Conservation (phyloP, 2,888 invertebrate species). For the Odiellus spinosus region DNA sequence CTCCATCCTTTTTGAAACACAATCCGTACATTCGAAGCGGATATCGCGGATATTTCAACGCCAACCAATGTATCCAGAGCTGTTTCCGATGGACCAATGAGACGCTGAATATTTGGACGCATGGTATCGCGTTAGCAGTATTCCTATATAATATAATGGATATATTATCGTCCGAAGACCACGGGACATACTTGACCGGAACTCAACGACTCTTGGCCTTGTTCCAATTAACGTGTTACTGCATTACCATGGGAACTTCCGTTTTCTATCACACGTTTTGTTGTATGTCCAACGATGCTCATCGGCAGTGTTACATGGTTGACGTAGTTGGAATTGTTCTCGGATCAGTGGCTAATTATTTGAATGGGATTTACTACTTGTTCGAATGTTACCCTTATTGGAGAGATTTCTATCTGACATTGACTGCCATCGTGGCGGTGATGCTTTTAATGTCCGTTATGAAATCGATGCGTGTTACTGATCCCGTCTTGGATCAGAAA, state of each 20-base stretch:
- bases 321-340: no score
- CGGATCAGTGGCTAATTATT: no score
- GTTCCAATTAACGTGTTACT: neutral
- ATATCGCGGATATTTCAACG: conserved; percentile 63
- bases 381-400: neutral
- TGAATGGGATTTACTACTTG: neutral
- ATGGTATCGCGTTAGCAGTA: conserved; percentile 41
- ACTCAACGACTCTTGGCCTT: no score
- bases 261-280: neutral
- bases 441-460: no score
- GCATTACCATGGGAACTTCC: neutral
- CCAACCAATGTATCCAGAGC: conserved; percentile 70
- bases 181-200: neutral
- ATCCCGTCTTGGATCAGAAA: no score
- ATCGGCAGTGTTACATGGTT: no score
- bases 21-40: conserved; percentile 73
- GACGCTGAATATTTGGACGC: conserved; percentile 94
- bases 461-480: no score
- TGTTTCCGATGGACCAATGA: conserved; percentile 90
- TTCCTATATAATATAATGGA: neutral
- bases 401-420: neutral
- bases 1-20: conserved; percentile 47
- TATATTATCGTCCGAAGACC: neutral
- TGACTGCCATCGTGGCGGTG: no score
- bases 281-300: neutral